Percentiles rank a stretch among this genome's conserved stretches.
These are phyloP conservation scores for Diorhabda sublineata DNA, from an alignment of 1,140 invertebrate species.

Conservation along the genomic window DNA sequence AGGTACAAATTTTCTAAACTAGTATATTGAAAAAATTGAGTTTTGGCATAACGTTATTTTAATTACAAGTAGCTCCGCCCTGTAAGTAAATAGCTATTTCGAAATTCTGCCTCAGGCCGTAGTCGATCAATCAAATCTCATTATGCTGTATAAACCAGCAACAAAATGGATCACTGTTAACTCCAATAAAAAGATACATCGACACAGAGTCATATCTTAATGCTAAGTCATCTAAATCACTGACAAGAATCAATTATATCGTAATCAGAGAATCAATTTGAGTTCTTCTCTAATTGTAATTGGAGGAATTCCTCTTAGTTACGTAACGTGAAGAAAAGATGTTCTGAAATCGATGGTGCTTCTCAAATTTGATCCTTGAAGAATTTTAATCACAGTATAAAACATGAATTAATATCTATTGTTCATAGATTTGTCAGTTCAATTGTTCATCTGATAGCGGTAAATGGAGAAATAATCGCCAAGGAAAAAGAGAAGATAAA, in stretches of 20 bases:
- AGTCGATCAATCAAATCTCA: constrained; percentile 1
- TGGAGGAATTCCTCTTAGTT: neutral
- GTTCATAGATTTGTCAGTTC: too few species aligned
- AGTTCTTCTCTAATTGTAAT: neutral
- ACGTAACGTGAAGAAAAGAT: neutral
- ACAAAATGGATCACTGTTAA: constrained; percentile 7
- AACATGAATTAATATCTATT: too few species aligned
- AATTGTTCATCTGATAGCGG: too few species aligned
- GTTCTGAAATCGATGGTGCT: neutral
- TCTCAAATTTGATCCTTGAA: neutral
- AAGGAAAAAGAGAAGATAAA: too few species aligned
- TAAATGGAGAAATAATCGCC: too few species aligned
- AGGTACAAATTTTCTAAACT: too few species aligned
- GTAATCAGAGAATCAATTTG: constrained; percentile 5
- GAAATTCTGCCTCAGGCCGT: neutral
- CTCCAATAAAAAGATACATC: neutral
- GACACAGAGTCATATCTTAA: neutral
- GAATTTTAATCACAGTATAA: too few species aligned
- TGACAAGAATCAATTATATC: constrained; percentile 6
- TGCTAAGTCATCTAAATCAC: constrained; percentile 4
- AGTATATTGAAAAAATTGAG: too few species aligned
- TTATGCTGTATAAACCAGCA: neutral
- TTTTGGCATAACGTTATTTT: too few species aligned
- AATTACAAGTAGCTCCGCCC: too few species aligned
- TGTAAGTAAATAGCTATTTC: too few species aligned